Conservation (phyloP, 2,888 invertebrate genomes). For the Argynnis bischoffii region DNA sequence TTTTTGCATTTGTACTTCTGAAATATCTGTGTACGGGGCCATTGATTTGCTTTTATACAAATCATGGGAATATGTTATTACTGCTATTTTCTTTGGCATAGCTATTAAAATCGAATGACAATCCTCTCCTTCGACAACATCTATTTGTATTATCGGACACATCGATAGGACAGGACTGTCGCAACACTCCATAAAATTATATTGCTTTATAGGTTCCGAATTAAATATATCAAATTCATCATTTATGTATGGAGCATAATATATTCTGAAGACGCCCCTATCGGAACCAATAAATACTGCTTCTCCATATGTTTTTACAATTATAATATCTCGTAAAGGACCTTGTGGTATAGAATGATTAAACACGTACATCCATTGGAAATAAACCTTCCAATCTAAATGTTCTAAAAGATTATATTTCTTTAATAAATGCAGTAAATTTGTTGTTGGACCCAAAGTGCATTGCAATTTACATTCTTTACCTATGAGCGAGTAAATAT, state of each 20-base stretch:
- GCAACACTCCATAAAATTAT: conserved; percentile 59
- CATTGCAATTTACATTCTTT: conserved; percentile 44
- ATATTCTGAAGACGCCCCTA: conserved; percentile 62
- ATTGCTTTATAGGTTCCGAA: conserved; percentile 58
- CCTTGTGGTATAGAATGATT: conserved; percentile 55
- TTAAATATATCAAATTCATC: conserved; percentile 60
- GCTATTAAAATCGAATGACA: conserved; percentile 64
- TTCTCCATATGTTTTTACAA: conserved; percentile 60
- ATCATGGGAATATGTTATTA: conserved; percentile 59
- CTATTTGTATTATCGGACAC: conserved; percentile 63
- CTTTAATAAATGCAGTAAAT: conserved; percentile 49
- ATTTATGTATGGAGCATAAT: conserved; percentile 54
- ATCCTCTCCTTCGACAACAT: conserved; percentile 57
- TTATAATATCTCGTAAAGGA: conserved; percentile 55
- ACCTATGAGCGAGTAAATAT: conserved; percentile 50
- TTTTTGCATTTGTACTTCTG: conserved; percentile 7
- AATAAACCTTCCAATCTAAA: conserved; percentile 62
- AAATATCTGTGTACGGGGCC: conserved; percentile 8
- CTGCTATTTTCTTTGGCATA: conserved; percentile 68
- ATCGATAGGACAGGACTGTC: conserved; percentile 59
- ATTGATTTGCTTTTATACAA: conserved; percentile 12
- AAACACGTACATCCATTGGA: conserved; percentile 59
- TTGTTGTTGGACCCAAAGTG: conserved; percentile 45
- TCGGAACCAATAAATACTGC: conserved; percentile 64
- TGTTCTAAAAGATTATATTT: conserved; percentile 60